Evolutionary conservation across 2,888 invertebrate genomes (phyloP).

Genomic region (Meganola albula): DNA sequence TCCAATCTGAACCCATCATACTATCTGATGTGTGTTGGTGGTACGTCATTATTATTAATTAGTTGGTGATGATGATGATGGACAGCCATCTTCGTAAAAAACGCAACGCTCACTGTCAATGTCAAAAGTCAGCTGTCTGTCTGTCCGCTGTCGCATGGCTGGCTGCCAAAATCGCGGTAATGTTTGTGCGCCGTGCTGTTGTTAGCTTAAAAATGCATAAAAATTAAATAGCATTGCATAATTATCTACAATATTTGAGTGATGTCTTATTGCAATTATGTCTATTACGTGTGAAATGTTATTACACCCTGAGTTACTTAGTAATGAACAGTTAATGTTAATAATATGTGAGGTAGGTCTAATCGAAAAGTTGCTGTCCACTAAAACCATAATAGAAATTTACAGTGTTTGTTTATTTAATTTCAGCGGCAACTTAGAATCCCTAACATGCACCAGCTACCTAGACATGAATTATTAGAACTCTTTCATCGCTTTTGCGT

Average conservation of each 20-base stretch:
- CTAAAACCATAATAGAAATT: not conserved
- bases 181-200: not conserved
- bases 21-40: no score
- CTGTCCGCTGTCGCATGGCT: no score
- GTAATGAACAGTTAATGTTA: conserved; percentile 54
- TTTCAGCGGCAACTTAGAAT: conserved; percentile 60
- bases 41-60: no score
- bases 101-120: conserved; percentile 6
- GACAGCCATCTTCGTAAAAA: no score
- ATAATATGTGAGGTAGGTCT: conserved; percentile 58
- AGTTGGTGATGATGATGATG: no score
- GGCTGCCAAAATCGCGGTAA: conserved; percentile 19
- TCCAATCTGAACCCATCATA: no score
- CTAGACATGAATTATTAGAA: conserved; percentile 55
- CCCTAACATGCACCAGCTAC: conserved; percentile 44
- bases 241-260: conserved; percentile 15
- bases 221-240: not conserved
- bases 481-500: conserved; percentile 66
- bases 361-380: not conserved
- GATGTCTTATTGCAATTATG: conserved; percentile 36
- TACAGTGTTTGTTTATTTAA: conserved; percentile 7
- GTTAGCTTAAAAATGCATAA: not conserved
- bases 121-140: not conserved
- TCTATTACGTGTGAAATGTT: conserved; percentile 60
- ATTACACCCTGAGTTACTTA: conserved; percentile 65